These are phyloP conservation scores for Actias luna DNA, from an alignment of 2,888 invertebrate species.

Conservation along the genomic window DNA sequence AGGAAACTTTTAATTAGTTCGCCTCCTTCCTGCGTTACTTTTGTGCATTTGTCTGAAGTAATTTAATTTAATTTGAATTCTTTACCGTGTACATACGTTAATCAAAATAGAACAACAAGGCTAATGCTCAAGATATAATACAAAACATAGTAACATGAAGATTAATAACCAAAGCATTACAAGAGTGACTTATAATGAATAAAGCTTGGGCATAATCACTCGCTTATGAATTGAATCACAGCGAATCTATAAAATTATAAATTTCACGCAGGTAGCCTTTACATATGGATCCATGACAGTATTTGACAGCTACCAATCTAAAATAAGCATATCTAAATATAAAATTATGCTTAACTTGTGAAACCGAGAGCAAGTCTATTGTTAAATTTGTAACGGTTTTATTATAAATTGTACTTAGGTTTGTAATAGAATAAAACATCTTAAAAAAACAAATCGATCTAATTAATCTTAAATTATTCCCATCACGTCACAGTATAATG, in stretches of 20 bases:
- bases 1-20: slow-evolving; percentile 80
- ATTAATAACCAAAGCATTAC: slow-evolving; percentile 42
- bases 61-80: slow-evolving; percentile 75
- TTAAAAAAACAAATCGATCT: neutral
- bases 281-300: slow-evolving; percentile 48
- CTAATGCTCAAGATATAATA: slow-evolving; percentile 22
- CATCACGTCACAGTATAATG: neutral
- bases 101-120: neutral
- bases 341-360: slow-evolving; percentile 40
- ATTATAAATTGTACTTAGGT: slow-evolving; percentile 3
- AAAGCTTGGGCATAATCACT: slow-evolving; percentile 35
- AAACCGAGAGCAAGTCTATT: slow-evolving; percentile 6
- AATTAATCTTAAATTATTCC: neutral
- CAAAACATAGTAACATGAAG: slow-evolving; percentile 16
- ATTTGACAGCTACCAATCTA: slow-evolving; percentile 48
- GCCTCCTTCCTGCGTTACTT: slow-evolving; percentile 74
- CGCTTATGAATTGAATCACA: slow-evolving; percentile 41
- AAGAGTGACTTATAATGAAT: slow-evolving; percentile 33
- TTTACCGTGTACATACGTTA: slow-evolving; percentile 31
- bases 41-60: slow-evolving; percentile 73
- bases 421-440: neutral
- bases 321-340: slow-evolving; percentile 51
- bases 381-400: neutral
- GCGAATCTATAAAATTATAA: slow-evolving; percentile 60
- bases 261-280: slow-evolving; percentile 62